Percentiles rank a stretch among this genome's conserved stretches.
These are phyloP conservation scores for Psophia crepitans DNA, from an alignment of 2,113 vertebrate species.

Conservation along the genomic window DNA sequence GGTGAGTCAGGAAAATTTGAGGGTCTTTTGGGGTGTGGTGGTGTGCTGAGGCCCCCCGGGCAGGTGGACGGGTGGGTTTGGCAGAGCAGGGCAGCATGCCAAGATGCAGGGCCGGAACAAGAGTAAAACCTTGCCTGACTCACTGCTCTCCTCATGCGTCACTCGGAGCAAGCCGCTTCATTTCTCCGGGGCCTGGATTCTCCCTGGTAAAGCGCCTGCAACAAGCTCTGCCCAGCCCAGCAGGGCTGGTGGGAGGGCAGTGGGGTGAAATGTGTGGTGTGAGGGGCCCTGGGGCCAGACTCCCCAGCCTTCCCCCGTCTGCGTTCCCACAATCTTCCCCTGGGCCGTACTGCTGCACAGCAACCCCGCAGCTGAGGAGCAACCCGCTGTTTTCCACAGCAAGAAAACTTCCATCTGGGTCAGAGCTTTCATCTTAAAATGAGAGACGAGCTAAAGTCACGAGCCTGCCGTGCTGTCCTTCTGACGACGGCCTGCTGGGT, in stretches of 20 bases:
- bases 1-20: constrained; percentile 65
- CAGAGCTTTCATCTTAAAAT: not conserved
- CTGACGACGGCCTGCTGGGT: not conserved
- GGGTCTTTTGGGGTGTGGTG: not conserved
- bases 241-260: not conserved
- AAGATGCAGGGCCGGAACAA: not conserved
- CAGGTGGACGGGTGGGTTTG: not conserved
- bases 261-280: not conserved
- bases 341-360: not conserved
- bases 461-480: not conserved
- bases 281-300: not conserved
- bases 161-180: not conserved
- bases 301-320: not conserved
- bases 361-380: not conserved
- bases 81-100: not conserved
- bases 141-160: not conserved
- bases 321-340: not conserved
- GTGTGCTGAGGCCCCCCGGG: not conserved
- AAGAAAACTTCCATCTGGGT: not conserved
- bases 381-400: not conserved
- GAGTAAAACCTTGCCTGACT: not conserved
- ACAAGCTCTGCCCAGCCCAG: not conserved
- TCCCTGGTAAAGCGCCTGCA: not conserved
- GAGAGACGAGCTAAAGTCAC: not conserved
- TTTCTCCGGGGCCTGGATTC: not conserved